Base-by-base conservation (phyloP, 2,888 invertebrate genomes). In the Dynastes hyllus region DNA sequence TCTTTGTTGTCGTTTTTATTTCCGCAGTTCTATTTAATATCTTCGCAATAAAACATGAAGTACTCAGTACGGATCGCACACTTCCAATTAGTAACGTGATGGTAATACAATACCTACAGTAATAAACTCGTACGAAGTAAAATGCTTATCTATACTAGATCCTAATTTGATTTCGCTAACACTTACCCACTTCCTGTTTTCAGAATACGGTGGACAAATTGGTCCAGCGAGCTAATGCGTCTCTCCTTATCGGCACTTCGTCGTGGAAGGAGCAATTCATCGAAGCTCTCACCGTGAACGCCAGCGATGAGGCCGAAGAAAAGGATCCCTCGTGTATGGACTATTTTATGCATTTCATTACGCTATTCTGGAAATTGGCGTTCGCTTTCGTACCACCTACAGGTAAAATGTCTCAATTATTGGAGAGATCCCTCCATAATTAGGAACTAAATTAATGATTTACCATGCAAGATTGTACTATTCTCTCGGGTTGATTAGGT, bases 261-360 rank as follows among this genome's bases (percentile, higher is more conserved):
- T 97, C 98, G 0, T 99, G 99, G 99, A 96, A 95, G 88, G 99
- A 99, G 87, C 99, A 99, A 90, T 99, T 99, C 88, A 92, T 95
- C 86, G 99, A 99, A 90, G 99, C 99, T 55, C 91, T 99, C 82
- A 97, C 97, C 63, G 98, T 99, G 75, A 96, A 94, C 86, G 93
- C 97, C 86, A 98, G 98, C 93, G 92, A 91, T 78, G 92, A 91
- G 53, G 91, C 89, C n/a, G 89, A 87, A 2, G 89, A 89, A 65
- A 92, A 94, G 87, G 91, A 94, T 83, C 98, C 97, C 16, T 95
- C 97, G 32, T 95, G 95, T 86, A 92, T 93, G 81, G 99, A 99
- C 90, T 99, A 99, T 90, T 92, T 98, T 79, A 94, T 99, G 92
- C 99, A 99, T 90, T 94, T 96, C 87, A 90, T 99, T 82, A 98